Evolutionary conservation across 2,888 invertebrate species (phyloP), one percentile per base, ranked within the genome.

Genomic region (Atrina japonica): DNA sequence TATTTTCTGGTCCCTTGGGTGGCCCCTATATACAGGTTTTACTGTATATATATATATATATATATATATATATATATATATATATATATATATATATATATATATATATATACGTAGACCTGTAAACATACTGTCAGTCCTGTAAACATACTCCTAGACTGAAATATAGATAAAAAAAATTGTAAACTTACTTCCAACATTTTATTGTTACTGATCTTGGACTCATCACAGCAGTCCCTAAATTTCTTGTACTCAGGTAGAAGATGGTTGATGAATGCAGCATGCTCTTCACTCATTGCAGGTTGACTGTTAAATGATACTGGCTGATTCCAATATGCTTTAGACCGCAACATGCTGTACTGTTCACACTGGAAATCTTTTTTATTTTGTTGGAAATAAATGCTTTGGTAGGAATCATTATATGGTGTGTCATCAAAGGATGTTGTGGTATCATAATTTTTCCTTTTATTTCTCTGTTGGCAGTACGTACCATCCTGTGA

Each of bases 281-380:
- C 21, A 21, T 50, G 40, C 6, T 68, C 68, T 7, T 68, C 68
- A 21, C 40, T 41, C n/a, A 41, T 41, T 50, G 55, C 35, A 1
- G 18, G 25, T 25, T 23, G 52, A 3, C 43, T 47, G 21, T 35
- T 45, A 14, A 52, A 55, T 18, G 61, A 35, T 16, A 47, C 47
- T 11, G 35, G 61, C 25, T 61, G 53, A n/a, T 61, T 61, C 68
- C 68, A 68, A 16, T 68, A 68, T 3, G n/a, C 35, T 27, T 61
- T 45, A 3, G 61, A 53, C 3, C 29, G 30, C 49, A 55, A 25
- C 61, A 68, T 61, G 49, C 68, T 68, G 61, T 68, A 68, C 11
- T 45, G 43, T 43, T 63, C 68, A 55, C 68, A 68, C n/a, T 23
- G 35, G 21, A 68, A 63, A 25, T 68, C 68, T 47, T 43, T 59